Percentiles rank a stretch among this genome's conserved stretches.
phyloP scores from a whole-genome alignment of 1,140 invertebrate species.

The Tetramorium parvispinum region DNA sequence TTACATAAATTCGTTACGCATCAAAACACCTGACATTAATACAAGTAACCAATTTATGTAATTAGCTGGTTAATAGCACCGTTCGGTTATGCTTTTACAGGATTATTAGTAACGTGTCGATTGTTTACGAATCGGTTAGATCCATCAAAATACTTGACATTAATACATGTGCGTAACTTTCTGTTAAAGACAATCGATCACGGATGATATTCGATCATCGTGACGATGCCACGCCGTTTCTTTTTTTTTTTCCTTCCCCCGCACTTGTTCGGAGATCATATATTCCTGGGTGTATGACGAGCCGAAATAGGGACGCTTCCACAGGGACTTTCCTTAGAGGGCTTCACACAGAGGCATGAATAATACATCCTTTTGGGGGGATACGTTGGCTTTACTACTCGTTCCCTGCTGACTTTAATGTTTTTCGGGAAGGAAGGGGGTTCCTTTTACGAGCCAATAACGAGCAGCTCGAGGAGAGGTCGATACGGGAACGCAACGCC shows the following conservation, averaged over 20 bases:
- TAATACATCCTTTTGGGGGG: conserved; percentile 47
- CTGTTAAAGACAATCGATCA: conserved; percentile 27
- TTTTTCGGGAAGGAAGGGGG: conserved; percentile 18
- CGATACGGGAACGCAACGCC: neutral
- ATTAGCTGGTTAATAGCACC: conserved; percentile 4
- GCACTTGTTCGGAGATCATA: conserved; percentile 19
- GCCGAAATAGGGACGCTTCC: conserved; percentile 19
- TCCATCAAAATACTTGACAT: conserved; percentile 25
- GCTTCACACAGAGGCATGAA: conserved; percentile 35
- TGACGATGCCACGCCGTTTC: neutral
- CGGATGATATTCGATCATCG: conserved; percentile 14
- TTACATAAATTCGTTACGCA: neutral
- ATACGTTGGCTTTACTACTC: conserved; percentile 33
- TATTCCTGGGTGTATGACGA: conserved; percentile 49
- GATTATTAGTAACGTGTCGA: neutral
- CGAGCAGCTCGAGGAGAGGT: conserved; percentile 18
- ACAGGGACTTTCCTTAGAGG: conserved; percentile 32
- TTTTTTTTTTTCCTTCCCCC: neutral
- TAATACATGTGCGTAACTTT: conserved; percentile 19
- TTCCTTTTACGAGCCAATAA: conserved; percentile 53
- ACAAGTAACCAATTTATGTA: neutral
- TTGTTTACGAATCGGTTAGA: conserved; percentile 20
- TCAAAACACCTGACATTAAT: neutral
- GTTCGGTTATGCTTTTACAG: conserved; percentile 14
- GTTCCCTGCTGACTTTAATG: conserved; percentile 57